Percentiles rank a stretch among this genome's conserved stretches.
These are phyloP conservation scores for Isichthys henryi DNA, from an alignment of 2,113 vertebrate genomes.

Conservation along the genomic window DNA sequence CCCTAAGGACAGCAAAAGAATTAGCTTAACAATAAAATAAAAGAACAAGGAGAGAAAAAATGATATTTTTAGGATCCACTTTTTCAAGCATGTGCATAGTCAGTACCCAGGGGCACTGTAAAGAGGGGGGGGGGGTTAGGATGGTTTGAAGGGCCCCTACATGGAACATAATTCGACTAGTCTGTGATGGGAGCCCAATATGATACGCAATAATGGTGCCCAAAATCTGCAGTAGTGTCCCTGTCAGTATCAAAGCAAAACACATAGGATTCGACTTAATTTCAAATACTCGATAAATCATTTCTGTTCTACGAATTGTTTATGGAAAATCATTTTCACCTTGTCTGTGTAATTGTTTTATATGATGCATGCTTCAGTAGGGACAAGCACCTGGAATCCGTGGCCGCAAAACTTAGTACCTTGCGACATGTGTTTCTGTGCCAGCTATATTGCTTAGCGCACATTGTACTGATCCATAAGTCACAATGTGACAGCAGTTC, in stretches of 20 bases:
- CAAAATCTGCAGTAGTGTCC: neutral
- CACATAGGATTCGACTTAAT: neutral
- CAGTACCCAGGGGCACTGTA: neutral
- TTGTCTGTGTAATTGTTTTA: neutral
- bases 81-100: neutral
- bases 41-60: neutral
- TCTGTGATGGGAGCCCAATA: neutral
- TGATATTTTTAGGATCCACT: neutral
- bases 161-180: neutral
- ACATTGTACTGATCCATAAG: neutral
- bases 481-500: neutral
- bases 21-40: neutral
- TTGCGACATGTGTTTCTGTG: neutral
- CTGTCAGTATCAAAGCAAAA: neutral
- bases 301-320: neutral
- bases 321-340: neutral
- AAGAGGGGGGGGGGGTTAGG: neutral
- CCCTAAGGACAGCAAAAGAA: neutral
- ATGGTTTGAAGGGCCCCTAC: neutral
- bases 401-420: neutral
- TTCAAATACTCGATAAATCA: neutral
- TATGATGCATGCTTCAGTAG: neutral
- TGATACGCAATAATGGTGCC: neutral
- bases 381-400: neutral
- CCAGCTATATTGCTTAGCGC: neutral